Evolutionary conservation across 2,888 invertebrate species (phyloP).

Genomic region (Salpingus planirostris): DNA sequence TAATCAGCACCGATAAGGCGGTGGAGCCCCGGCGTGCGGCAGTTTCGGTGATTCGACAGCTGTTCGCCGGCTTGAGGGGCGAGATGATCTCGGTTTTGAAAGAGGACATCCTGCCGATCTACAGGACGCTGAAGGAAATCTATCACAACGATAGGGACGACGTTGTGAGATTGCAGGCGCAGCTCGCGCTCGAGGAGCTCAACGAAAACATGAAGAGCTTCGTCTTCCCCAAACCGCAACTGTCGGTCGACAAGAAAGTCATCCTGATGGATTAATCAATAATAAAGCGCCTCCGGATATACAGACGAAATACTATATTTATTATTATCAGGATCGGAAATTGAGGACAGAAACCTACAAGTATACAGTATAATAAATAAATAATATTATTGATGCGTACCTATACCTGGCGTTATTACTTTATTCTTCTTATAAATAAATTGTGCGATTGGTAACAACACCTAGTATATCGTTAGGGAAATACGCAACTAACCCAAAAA

Average conservation of each 20-base stretch:
- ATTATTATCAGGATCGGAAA: too few species aligned
- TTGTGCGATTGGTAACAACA: too few species aligned
- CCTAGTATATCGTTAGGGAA: constrained; percentile 29
- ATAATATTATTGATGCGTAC: constrained; percentile 31
- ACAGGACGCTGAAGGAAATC: constrained; percentile 58
- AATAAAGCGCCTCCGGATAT: too few species aligned
- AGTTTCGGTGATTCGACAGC: constrained; percentile 63
- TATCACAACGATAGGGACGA: constrained; percentile 58
- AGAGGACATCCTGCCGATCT: constrained; percentile 58
- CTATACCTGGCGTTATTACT: constrained; percentile 34
- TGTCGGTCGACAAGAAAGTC: constrained; percentile 29
- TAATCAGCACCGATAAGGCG: constrained; percentile 61
- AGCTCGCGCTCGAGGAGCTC: constrained; percentile 68
- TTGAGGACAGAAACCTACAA: too few species aligned
- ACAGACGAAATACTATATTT: too few species aligned
- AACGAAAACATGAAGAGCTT: constrained; percentile 57
- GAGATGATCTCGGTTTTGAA: constrained; percentile 59
- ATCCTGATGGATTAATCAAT: constrained; percentile 21
- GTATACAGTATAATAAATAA: too few species aligned
- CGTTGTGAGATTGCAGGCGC: constrained; percentile 63
- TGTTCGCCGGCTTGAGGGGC: constrained; percentile 66
- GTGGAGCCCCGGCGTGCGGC: constrained; percentile 71
- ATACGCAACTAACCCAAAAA: too few species aligned
- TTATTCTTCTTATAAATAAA: not conserved
- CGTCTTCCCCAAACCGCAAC: constrained; percentile 44